phyloP scores from a whole-genome alignment of 2,113 vertebrate genomes.

The Hyaena hyaena region DNA sequence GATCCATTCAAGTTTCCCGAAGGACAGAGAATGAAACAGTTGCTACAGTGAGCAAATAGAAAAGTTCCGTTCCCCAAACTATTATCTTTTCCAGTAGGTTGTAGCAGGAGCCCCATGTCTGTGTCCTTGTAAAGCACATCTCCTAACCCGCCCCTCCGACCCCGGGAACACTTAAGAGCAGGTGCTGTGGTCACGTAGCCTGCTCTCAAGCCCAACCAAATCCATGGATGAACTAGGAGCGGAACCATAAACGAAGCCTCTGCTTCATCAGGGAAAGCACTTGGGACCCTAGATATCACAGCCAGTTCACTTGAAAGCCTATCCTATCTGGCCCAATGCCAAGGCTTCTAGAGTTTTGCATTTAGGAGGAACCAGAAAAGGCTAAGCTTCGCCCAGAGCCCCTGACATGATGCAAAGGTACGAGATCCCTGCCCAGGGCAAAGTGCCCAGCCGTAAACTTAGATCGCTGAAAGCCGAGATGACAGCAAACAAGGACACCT shows the following conservation, averaged over 20 bases:
- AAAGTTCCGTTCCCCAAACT: neutral
- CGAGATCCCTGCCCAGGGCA: neutral
- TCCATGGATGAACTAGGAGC: neutral
- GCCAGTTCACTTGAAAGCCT: neutral
- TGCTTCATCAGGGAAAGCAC: neutral
- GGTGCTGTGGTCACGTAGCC: neutral
- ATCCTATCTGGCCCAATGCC: neutral
- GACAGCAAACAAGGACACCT: neutral
- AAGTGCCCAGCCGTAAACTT: neutral
- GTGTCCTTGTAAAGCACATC: neutral
- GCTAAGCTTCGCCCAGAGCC: neutral
- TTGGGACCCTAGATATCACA: neutral
- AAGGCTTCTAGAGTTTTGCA: neutral
- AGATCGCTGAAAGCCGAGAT: neutral
- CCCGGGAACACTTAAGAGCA: neutral
- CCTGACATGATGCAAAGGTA: neutral
- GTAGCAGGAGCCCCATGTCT: neutral
- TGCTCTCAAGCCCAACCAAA: neutral
- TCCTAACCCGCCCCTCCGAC: neutral
- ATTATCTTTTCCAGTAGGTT: neutral
- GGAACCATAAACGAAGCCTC: neutral
- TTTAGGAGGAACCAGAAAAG: neutral
- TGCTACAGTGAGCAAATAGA: neutral
- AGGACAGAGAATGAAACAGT: neutral
- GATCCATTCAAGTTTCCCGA: neutral